phyloP scores from a whole-genome alignment of 2,113 vertebrate species.

The Indicator indicator region DNA sequence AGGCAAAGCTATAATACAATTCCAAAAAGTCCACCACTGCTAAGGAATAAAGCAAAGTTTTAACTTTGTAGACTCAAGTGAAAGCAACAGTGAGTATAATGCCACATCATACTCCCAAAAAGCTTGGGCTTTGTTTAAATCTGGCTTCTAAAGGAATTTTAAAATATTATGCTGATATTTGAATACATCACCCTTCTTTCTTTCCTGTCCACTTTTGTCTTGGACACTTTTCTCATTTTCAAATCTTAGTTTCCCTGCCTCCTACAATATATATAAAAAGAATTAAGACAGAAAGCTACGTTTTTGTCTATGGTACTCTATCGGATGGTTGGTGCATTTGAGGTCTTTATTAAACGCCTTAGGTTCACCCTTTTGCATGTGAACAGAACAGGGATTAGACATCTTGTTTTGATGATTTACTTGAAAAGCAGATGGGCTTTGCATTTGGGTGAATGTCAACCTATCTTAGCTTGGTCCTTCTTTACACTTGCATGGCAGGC shows the following conservation, averaged over 20 bases:
- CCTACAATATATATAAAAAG: not conserved
- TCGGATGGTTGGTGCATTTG: not conserved
- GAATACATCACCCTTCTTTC: not conserved
- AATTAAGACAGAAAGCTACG: not conserved
- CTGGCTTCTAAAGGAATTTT: not conserved
- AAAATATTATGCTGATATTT: not conserved
- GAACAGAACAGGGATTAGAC: not conserved
- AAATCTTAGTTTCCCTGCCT: not conserved
- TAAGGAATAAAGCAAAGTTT: not conserved
- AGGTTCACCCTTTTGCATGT: not conserved
- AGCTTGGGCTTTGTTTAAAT: not conserved
- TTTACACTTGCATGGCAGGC: not conserved
- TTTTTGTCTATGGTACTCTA: not conserved
- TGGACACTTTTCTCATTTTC: not conserved
- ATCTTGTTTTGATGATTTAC: not conserved
- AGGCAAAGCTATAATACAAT: not conserved
- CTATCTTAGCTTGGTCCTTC: not conserved
- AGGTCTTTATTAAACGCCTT: not conserved
- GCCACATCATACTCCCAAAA: not conserved
- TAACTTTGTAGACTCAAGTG: not conserved
- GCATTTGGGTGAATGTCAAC: not conserved
- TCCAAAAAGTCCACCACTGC: not conserved
- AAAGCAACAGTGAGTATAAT: not conserved
- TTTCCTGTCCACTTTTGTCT: not conserved
- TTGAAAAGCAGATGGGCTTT: slow-evolving; percentile 4